These are phyloP conservation scores for Notoglanidium macrostoma DNA, from an alignment of 2,797 vertebrate species.

Conservation along the genomic window DNA sequence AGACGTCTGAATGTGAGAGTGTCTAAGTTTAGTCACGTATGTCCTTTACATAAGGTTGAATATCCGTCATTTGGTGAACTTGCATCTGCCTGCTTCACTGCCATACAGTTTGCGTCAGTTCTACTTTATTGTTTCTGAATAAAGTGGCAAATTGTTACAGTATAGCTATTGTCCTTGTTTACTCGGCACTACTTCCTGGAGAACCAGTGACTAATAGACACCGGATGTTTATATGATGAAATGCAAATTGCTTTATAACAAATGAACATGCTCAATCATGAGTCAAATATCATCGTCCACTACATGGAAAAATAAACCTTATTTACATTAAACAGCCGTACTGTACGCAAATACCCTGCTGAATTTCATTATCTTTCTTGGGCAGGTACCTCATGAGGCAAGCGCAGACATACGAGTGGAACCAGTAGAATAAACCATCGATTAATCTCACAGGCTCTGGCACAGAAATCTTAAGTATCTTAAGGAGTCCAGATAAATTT, in stretches of 20 bases:
- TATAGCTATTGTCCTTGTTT: slow-evolving; percentile 36
- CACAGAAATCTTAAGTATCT: too few relatives aligned
- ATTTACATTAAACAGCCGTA: background rate
- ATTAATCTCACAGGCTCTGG: too few relatives aligned
- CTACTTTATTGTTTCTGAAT: slow-evolving; percentile 73
- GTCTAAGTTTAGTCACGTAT: slow-evolving; percentile 77
- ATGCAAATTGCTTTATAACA: background rate
- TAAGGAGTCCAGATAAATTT: too few relatives aligned
- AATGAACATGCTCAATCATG: background rate
- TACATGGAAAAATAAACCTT: background rate
- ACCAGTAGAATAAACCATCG: too few relatives aligned
- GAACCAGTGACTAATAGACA: background rate
- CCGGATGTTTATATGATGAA: background rate
- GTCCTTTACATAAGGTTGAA: slow-evolving; percentile 70
- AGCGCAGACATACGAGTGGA: background rate
- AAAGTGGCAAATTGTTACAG: slow-evolving; percentile 74
- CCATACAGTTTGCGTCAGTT: slow-evolving; percentile 76
- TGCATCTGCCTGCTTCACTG: slow-evolving; percentile 80
- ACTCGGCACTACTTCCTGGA: background rate
- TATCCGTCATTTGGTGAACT: slow-evolving; percentile 69
- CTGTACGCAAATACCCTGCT: background rate
- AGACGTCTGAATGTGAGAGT: slow-evolving; percentile 67
- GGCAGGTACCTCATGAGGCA: background rate
- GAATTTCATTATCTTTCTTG: background rate
- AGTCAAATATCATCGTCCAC: background rate